A percentile compares a stretch with the other conserved stretches of the same genome.
These are phyloP conservation scores for Trachurus trachurus DNA, from an alignment of 2,797 vertebrate species.

Conservation along the genomic window DNA sequence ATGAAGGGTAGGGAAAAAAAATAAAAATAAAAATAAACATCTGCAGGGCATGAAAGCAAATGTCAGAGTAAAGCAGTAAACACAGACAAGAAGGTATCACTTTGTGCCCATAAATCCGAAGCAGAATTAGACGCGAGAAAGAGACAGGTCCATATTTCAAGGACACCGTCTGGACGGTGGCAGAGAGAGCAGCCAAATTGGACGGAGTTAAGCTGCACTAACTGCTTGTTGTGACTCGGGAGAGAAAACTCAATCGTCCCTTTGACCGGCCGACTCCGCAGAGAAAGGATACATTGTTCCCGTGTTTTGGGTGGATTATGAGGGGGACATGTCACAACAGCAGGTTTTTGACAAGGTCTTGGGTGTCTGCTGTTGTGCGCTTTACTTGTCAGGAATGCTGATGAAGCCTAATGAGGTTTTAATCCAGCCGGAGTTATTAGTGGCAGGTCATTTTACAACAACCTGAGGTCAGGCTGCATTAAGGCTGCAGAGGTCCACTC, in stretches of 20 bases:
- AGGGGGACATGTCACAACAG: constrained; percentile 87
- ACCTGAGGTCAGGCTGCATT: constrained; percentile 71
- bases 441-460: constrained; percentile 76
- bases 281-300: constrained; percentile 71
- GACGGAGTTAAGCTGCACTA: constrained; percentile 69
- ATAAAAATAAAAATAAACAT: constrained; percentile 10
- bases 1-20: neutral
- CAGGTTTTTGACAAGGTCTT: constrained; percentile 79
- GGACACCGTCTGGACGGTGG: constrained; percentile 35
- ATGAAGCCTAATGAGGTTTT: constrained; percentile 87
- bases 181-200: constrained; percentile 53
- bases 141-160: constrained; percentile 48
- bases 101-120: constrained; percentile 54
- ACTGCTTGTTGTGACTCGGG: constrained; percentile 75
- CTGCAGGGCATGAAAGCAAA: constrained; percentile 49
- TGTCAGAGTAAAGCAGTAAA: constrained; percentile 57
- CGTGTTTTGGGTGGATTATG: constrained; percentile 81
- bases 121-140: constrained; percentile 26
- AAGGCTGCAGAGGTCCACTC: constrained; percentile 55
- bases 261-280: constrained; percentile 48
- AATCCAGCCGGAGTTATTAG: constrained; percentile 81
- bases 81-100: constrained; percentile 68
- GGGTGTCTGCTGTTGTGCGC: constrained; percentile 83
- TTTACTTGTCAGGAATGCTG: constrained; percentile 81
- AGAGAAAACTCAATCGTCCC: constrained; percentile 64